Evolutionary conservation across 2,797 vertebrate species (phyloP).

Genomic region (Melanotaenia pygmaea): DNA sequence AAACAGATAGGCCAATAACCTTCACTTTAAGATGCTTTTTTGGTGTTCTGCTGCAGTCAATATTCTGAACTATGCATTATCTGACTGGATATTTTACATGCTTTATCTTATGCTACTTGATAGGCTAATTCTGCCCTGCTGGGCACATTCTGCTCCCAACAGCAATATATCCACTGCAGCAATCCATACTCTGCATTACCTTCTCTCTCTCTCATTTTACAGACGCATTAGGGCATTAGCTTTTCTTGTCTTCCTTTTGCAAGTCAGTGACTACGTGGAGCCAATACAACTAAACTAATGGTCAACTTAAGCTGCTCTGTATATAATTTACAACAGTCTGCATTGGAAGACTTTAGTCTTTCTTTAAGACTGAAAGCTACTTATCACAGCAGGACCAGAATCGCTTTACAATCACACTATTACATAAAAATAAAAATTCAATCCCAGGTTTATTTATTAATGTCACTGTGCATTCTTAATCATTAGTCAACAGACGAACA

Average conservation of each 20-base stretch:
- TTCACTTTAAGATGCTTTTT: constrained; percentile 35
- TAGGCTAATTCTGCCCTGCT: constrained; percentile 44
- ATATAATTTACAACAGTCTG: constrained; percentile 13
- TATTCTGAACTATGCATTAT: constrained; percentile 30
- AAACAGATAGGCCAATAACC: constrained; percentile 39
- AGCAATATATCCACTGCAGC: constrained; percentile 60
- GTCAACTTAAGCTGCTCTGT: constrained; percentile 39
- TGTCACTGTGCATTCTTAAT: constrained; percentile 42
- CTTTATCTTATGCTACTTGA: constrained; percentile 49
- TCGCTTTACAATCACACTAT: constrained; percentile 52
- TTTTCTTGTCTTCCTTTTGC: constrained; percentile 44
- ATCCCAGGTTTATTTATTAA: constrained; percentile 47
- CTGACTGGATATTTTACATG: constrained; percentile 46
- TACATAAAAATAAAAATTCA: constrained; percentile 55
- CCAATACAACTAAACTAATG: constrained; percentile 44
- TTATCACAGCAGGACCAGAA: constrained; percentile 48
- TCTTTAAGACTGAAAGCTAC: constrained; percentile 49
- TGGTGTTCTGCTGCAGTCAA: constrained; percentile 25
- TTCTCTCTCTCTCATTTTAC: constrained; percentile 23
- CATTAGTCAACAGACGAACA: constrained; percentile 33
- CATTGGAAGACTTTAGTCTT: constrained; percentile 25
- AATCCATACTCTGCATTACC: constrained; percentile 30
- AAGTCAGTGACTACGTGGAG: constrained; percentile 40
- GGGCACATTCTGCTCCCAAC: constrained; percentile 53
- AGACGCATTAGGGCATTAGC: constrained; percentile 20